Evolutionary conservation across 2,888 invertebrate species (phyloP), one percentile per base, ranked within the genome.

Genomic region (Oscheius sp.): DNA sequence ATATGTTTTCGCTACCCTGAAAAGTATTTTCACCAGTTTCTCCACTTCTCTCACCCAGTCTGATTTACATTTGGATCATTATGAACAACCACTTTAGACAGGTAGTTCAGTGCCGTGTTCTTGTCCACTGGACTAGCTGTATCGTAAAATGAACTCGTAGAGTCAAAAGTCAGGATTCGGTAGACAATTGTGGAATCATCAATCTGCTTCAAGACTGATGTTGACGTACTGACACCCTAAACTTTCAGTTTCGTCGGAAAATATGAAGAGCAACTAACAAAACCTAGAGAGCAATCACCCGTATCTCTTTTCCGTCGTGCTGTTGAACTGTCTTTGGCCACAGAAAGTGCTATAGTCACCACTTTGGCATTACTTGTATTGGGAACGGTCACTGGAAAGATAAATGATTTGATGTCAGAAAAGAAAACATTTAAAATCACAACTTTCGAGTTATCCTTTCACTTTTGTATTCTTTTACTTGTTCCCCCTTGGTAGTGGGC

Each of bases 121-220:
- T 21, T 29, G 2, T 33, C 13, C 53, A 53, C 10, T 11, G 37
- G 5, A 13, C 10, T 9, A 3, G 68, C 29, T 7, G 53, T 9
- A 53, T 13, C 37, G 21, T n/a, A 42, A 42, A 42, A 42, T 7
- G 42, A 42, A 7, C 42, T 37, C 9, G 7, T 35, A 10, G 42
- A 37, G 55, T 53, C 42, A 29, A 68, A 68, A 21, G 37, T 53
- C 13, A 68, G 68, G n/a, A 68, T 55, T n/a, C 55, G 68, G 53
- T 68, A 68, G 2, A 21, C 4, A 35, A 68, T 37, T 5, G 42
- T 51, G 10, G 21, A 7, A 2, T 35, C n/a, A 37, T 55, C 55
- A 21, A 68, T 35, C 2, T 68, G 51, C 1, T 21, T 53, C n/a
- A 68, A 11, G 1, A 68, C 55, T 21, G 13, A 13, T 10, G 35